Evolutionary conservation across 2,113 vertebrate genomes (phyloP).

Genomic region (Struthidea cinerea): DNA sequence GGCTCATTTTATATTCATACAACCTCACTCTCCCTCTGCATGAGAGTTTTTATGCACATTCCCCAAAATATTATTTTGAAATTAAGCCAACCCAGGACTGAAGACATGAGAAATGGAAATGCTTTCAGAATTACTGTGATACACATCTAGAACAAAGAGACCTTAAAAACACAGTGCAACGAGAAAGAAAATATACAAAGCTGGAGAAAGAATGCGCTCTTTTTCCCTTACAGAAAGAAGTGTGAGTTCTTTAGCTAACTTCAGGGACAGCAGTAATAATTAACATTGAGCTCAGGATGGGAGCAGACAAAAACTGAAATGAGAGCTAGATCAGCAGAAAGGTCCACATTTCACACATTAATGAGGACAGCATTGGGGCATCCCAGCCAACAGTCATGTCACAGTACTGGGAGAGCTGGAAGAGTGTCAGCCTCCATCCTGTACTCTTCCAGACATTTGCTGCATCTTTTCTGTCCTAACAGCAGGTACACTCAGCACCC

Average conservation of each 20-base stretch:
- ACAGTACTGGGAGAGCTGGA: neutral
- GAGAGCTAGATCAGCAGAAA: neutral
- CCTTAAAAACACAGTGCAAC: neutral
- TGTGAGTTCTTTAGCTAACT: neutral
- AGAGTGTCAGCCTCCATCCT: neutral
- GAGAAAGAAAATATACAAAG: neutral
- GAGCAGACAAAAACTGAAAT: neutral
- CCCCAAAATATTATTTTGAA: neutral
- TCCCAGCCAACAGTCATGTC: neutral
- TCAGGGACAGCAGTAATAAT: neutral
- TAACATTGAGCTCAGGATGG: neutral
- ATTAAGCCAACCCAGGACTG: neutral
- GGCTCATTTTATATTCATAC: neutral
- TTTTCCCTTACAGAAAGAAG: neutral
- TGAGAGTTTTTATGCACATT: neutral
- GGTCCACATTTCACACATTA: neutral
- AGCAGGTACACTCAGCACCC: neutral
- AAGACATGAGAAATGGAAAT: neutral
- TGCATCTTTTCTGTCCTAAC: neutral
- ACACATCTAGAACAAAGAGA: neutral
- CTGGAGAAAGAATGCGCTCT: fast-evolving
- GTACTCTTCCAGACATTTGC: neutral
- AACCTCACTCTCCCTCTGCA: neutral
- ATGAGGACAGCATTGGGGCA: neutral
- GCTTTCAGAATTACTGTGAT: neutral